phyloP scores from a whole-genome alignment of 2,888 invertebrate genomes.

The Caenorhabditis sp. region DNA sequence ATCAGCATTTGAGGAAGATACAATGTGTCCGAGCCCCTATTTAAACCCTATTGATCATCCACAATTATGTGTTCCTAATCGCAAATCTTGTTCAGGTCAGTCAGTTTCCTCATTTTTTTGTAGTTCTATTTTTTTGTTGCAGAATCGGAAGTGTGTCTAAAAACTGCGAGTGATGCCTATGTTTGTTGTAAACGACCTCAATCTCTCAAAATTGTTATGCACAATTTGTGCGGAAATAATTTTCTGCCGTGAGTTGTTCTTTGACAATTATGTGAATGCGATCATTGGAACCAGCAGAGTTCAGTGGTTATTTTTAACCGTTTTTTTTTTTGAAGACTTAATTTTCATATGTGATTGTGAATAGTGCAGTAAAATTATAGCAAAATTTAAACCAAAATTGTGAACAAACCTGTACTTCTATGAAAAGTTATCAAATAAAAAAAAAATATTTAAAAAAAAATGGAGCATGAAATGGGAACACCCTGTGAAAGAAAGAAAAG shows the following conservation, averaged over 20 bases:
- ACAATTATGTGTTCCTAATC: constrained; percentile 48
- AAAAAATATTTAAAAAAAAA: too few species aligned
- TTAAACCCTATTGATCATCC: constrained; percentile 53
- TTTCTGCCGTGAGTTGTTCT: constrained; percentile 15
- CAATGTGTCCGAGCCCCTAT: constrained; percentile 54
- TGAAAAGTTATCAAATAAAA: too few species aligned
- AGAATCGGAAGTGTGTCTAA: constrained; percentile 34
- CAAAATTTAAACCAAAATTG: too few species aligned
- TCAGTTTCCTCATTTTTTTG: background rate
- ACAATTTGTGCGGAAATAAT: constrained; percentile 33
- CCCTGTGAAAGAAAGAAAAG: too few species aligned
- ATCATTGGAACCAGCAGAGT: background rate
- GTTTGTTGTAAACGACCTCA: constrained; percentile 44
- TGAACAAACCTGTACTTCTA: too few species aligned
- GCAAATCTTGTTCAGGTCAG: constrained; percentile 51
- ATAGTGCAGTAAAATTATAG: too few species aligned
- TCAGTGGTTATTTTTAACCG: too few species aligned
- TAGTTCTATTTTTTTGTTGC: background rate
- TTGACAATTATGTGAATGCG: background rate
- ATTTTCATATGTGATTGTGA: too few species aligned
- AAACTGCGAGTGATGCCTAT: constrained; percentile 13
- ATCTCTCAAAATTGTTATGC: constrained; percentile 36
- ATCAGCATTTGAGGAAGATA: constrained; percentile 8
- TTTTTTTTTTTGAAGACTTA: too few species aligned
- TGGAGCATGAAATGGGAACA: too few species aligned